Conservation (phyloP, 1,140 invertebrate genomes). For the Harpegnathos saltator region DNA sequence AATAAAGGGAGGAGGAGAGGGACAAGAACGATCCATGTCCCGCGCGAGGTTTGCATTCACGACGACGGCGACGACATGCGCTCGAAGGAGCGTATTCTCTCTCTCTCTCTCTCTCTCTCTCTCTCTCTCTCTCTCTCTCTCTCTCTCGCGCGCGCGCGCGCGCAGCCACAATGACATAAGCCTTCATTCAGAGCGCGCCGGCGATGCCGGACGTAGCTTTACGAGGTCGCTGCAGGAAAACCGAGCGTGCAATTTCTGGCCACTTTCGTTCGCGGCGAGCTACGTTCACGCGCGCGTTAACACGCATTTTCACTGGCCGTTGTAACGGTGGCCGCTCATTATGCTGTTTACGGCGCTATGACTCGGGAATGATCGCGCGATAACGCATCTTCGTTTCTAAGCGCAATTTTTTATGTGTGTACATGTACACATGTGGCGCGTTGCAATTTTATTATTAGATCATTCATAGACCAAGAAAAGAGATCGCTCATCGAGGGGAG, state of each 20-base stretch:
- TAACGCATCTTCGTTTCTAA: not conserved
- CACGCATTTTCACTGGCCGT: conserved; percentile 20
- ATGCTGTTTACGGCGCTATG: conserved; percentile 2
- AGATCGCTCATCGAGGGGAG: too few relatives aligned
- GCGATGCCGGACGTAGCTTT: conserved; percentile 14
- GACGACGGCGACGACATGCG: too few relatives aligned
- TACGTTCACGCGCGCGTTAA: conserved; percentile 42
- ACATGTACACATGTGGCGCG: too few relatives aligned
- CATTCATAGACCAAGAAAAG: too few relatives aligned
- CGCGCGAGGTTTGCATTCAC: too few relatives aligned
- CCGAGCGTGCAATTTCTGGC: conserved; percentile 24
- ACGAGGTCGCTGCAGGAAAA: conserved; percentile 30
- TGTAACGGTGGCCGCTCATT: not conserved
- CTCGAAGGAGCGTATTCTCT: too few relatives aligned
- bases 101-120: too few relatives aligned
- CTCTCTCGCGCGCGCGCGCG: too few relatives aligned
- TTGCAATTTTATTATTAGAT: too few relatives aligned
- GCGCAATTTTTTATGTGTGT: not conserved
- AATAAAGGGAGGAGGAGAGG: too few relatives aligned
- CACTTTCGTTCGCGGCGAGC: conserved; percentile 49
- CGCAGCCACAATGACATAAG: not conserved
- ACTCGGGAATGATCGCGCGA: not conserved
- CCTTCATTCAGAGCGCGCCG: not conserved
- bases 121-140: too few relatives aligned
- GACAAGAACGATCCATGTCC: too few relatives aligned